Conservation (phyloP, 1,140 invertebrate species). For the Pollicipes pollicipes region DNA sequence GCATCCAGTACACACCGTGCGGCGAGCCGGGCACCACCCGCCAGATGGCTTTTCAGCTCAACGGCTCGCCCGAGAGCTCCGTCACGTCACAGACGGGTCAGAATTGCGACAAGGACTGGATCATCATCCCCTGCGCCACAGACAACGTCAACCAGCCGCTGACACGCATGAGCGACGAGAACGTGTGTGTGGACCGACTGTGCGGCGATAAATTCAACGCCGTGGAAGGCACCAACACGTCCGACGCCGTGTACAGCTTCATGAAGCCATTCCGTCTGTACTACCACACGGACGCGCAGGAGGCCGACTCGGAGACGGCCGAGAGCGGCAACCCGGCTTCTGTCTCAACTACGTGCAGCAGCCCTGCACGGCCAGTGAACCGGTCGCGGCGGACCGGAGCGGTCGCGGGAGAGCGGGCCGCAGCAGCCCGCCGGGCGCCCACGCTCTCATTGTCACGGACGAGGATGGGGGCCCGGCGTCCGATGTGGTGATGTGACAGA, state of each 20-base stretch:
- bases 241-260: slow-evolving; percentile 16
- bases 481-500: too few species aligned
- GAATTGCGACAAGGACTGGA: neutral
- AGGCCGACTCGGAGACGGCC: slow-evolving; percentile 9
- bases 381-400: neutral
- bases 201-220: slow-evolving; percentile 51
- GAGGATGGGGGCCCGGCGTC: too few species aligned
- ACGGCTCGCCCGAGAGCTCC: slow-evolving; percentile 8
- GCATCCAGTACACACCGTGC: slow-evolving; percentile 61
- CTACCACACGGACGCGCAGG: slow-evolving; percentile 18
- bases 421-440: too few species aligned
- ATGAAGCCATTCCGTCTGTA: slow-evolving; percentile 17
- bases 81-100: slow-evolving; percentile 7
- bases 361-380: slow-evolving; percentile 39
- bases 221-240: slow-evolving; percentile 24
- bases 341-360: slow-evolving; percentile 66
- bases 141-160: neutral
- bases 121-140: neutral
- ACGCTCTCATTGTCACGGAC: too few species aligned
- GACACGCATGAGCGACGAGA: neutral
- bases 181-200: slow-evolving; percentile 43
- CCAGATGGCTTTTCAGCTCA: neutral
- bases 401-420: too few species aligned
- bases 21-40: slow-evolving; percentile 35
- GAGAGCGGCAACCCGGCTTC: slow-evolving; percentile 41